Evolutionary conservation across 2,888 invertebrate genomes (phyloP).

Genomic region (Xestia c-nigrum): DNA sequence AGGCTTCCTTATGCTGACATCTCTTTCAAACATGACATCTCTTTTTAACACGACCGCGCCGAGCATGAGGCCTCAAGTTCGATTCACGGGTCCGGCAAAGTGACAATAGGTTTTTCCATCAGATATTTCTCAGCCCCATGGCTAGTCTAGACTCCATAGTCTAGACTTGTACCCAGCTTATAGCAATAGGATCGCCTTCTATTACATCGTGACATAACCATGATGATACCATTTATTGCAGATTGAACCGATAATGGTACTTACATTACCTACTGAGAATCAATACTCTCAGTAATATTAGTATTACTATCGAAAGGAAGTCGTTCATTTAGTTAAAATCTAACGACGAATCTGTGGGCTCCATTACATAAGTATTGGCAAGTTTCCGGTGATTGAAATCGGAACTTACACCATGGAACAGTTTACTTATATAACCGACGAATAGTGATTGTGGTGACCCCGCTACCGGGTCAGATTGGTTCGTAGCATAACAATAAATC

Average conservation of each 20-base stretch:
- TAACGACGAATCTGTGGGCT: background rate
- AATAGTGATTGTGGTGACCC: background rate
- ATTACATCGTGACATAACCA: too few species aligned
- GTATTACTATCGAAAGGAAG: constrained; percentile 25
- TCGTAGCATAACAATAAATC: background rate
- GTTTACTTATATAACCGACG: constrained; percentile 35
- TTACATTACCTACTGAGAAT: background rate
- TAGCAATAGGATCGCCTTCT: too few species aligned
- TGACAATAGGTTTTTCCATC: too few species aligned
- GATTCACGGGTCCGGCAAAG: too few species aligned
- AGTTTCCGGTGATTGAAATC: constrained; percentile 27
- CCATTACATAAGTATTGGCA: constrained; percentile 25
- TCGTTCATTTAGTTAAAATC: constrained; percentile 7
- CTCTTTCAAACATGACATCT: too few species aligned
- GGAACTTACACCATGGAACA: constrained; percentile 25
- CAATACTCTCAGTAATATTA: constrained; percentile 5
- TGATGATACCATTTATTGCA: background rate
- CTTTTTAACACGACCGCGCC: too few species aligned
- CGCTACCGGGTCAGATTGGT: constrained; percentile 28
- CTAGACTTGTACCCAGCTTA: too few species aligned
- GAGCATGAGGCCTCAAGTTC: too few species aligned
- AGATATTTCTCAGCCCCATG: too few species aligned
- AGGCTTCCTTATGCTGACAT: too few species aligned
- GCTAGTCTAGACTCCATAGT: too few species aligned
- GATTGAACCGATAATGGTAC: background rate